Percentiles rank a stretch among this genome's conserved stretches.
Conservation (phyloP, 2,888 invertebrate genomes). For the Lepidocyrtoides sp. region DNA sequence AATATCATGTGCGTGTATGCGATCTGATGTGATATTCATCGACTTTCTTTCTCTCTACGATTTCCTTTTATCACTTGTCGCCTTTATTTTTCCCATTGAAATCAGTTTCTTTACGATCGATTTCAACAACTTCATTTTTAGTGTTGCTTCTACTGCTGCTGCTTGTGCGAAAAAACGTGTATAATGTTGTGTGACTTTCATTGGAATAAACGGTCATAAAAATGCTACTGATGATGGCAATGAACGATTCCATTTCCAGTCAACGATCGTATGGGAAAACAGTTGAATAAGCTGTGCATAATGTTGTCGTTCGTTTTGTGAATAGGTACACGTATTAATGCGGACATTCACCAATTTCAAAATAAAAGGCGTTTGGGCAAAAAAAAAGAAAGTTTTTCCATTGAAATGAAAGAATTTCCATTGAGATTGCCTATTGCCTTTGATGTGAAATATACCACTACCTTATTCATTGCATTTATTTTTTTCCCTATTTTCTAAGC, state of each 20-base stretch:
- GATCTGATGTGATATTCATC: constrained; percentile 50
- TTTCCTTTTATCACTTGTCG: constrained; percentile 22
- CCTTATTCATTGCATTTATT: neutral
- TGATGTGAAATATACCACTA: constrained; percentile 64
- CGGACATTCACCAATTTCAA: constrained; percentile 25
- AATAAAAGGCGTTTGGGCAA: constrained; percentile 22
- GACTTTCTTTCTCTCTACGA: neutral
- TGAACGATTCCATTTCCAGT: constrained; percentile 20
- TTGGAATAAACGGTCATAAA: constrained; percentile 44
- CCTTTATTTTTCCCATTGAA: constrained; percentile 20
- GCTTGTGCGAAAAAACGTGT: neutral
- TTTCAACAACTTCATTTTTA: constrained; percentile 10
- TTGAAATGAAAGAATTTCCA: constrained; percentile 73
- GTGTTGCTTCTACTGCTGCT: constrained; percentile 2
- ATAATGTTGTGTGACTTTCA: neutral
- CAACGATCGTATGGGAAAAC: neutral
- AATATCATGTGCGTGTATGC: constrained; percentile 40
- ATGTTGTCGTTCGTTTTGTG: neutral
- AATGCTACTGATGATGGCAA: constrained; percentile 28
- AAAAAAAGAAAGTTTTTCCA: constrained; percentile 67
- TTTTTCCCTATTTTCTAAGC: neutral
- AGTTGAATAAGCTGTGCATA: neutral
- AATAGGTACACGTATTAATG: neutral
- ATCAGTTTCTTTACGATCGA: constrained; percentile 16
- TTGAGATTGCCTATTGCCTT: constrained; percentile 70